Evolutionary conservation across 2,888 invertebrate genomes (phyloP), one percentile per base, ranked within the genome.

Genomic region (Dasypogon diadema): DNA sequence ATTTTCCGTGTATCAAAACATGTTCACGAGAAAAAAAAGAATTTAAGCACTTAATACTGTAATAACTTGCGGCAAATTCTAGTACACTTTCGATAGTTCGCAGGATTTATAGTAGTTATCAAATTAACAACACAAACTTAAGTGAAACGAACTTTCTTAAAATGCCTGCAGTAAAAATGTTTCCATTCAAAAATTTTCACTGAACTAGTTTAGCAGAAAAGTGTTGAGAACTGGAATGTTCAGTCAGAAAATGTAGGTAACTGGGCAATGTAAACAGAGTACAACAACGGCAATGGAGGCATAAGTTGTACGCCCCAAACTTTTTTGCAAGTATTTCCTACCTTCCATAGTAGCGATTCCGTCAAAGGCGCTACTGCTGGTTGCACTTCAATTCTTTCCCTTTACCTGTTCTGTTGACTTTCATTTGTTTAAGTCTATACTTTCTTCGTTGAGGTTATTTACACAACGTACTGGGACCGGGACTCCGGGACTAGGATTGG

Each of bases 241-340:
- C 48, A 21, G 24, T 48, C 48, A 21, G 24, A 24, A 37, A 65
- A 65, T 46, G 65, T 63, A 46, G 65, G 65, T 24, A 65, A 65
- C 46, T 65, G 26, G 65, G 65, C 26, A 65, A 48, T 48, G 65
- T 65, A 65, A 42, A 65, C 65, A 48, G 48, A 65, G 46, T 65
- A 65, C 65, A 48, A 65, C 65, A 65, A 65, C 48, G 18, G 65
- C 48, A 46, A 18, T 5, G 22, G 24, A 65, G 46, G 65, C 65
- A 21, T 65, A 65, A 65, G 65, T 26, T 65, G 65, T 46, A 46
- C 42, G 46, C 24, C 26, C 60, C 2, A 18, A 16, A 60, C 1
- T 60, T 60, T 37, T 60, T 58, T 60, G 14, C 16, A 2, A 14
- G 8, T 65, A 65, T n/a, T 22, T 65, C 48, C 8, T 46, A 48